Evolutionary conservation across 2,113 vertebrate genomes (phyloP), one percentile per base, ranked within the genome.

Genomic region (Oenanthe oenanthe): DNA sequence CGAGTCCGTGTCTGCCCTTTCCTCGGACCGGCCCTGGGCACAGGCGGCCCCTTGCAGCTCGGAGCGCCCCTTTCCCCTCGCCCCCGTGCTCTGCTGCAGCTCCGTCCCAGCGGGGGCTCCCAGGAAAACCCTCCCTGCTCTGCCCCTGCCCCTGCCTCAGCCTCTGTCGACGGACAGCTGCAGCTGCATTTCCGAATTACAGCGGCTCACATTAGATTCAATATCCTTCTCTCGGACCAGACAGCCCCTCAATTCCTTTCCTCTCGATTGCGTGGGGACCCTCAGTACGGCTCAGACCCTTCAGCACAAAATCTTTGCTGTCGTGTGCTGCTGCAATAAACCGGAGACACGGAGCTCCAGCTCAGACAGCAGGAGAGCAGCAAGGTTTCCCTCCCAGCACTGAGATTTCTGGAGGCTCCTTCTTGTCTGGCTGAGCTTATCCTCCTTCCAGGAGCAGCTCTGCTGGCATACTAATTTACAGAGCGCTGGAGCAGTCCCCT

Each of bases 161-260:
- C 34, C 34, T 36, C 34, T 36, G 34, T 8, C 90, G 91, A 92
- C 3, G n/a, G 92, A 91, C 88, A 86, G 43, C 65, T 42, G 68
- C 92, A 83, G 92, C 80, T 91, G 94, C 79, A 91, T 96, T 91
- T 94, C 85, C 91, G 89, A 90, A 93, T 95, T 71, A 74, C 83
- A 74, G 16, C 15, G 2, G 31, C 75, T 86, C 29, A 1, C 79
- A 90, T 96, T 93, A 92, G 88, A 89, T 78, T 86, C 93, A 78
- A 87, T 81, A 88, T 94, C 73, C 70, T 93, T 89, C 72, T 78
- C 93, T 91, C 53, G 10, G 82, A 68, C 70, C 70, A 87, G 77
- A 71, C 91, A 81, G 26, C 63, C 70, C 91, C 87, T 88, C 92
- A 83, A 92, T 93, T 95, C 92, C 66, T 85, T 88, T 88, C 62